Base-by-base conservation (phyloP, 2,888 invertebrate genomes). In the Fissipunctia ypsillon region DNA sequence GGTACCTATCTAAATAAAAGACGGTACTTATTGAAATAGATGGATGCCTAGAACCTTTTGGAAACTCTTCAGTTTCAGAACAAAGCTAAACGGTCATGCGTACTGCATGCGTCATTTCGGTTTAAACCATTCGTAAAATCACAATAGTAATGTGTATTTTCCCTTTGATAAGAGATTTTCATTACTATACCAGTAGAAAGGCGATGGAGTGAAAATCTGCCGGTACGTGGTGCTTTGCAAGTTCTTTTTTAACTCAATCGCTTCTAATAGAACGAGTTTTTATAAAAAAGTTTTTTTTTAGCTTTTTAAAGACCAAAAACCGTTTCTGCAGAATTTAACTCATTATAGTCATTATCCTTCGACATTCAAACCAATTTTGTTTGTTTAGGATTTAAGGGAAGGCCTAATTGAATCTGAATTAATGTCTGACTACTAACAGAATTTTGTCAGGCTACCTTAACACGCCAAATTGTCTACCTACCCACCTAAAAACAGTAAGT, bases 391-490 rank as follows among this genome's bases (percentile, higher is more conserved):
- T 6, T n/a, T 16, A 38, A n/a, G n/a, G 10, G 6, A 19, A 31
- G 3, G 41, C 4, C 16, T 7, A 43, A 63, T 14, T 63, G 0
- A 22, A 60, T 12, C n/a, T 14, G 19, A 5, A 25, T 5, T 14
- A 9, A 3, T 22, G 16, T n/a, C 16, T 10, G 22, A 3, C 2
- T 22, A 14, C 19, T 3, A n/a, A 22, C 14, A 22, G 19, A 57
- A 16, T 28, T 31, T 28, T n/a, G 22, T 45, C 16, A 6, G 6
- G 43, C 25, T 54, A 35, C 4, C 25, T 22, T 70, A 22, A 28
- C 7, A 28, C 10, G 22, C 0, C 0, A 76, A 60, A 77, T 38
- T 38, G 16, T 41, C 16, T 59, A 48, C 9, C 67, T 50, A 78
- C 25, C 41, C 25, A 19, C 48, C 4, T 22, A 35, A 50, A 45